These are phyloP conservation scores for Hyles lineata DNA, from an alignment of 2,888 invertebrate species.

Conservation along the genomic window DNA sequence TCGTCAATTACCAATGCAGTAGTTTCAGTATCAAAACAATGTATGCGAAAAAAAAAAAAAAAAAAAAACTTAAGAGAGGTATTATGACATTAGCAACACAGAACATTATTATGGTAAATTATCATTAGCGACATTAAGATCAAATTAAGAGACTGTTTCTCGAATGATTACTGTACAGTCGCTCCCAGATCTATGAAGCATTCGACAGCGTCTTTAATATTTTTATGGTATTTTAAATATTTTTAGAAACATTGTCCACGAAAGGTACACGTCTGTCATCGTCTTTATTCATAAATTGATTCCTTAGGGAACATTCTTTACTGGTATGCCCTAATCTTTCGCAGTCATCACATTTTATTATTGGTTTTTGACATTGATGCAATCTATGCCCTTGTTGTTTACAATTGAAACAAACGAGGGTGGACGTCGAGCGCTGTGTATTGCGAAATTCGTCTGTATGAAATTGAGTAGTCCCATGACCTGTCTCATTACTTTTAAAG, in stretches of 20 bases:
- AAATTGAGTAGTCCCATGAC: background rate
- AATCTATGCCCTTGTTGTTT: constrained; percentile 3
- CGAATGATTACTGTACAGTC: too few species aligned
- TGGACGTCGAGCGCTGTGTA: background rate
- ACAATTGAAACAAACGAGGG: constrained; percentile 3
- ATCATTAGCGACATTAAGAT: background rate
- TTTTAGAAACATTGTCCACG: too few species aligned
- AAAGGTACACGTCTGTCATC: too few species aligned
- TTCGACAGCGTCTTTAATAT: too few species aligned
- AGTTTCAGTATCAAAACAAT: background rate
- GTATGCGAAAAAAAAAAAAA: too few species aligned
- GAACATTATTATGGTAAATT: background rate
- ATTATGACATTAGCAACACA: background rate
- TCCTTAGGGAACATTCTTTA: background rate
- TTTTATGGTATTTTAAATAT: too few species aligned
- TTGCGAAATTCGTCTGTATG: background rate
- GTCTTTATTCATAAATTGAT: background rate
- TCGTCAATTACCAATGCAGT: background rate
- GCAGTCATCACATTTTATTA: background rate
- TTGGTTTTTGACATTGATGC: too few species aligned
- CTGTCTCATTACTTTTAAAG: too few species aligned
- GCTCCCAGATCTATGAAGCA: too few species aligned
- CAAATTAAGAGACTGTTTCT: background rate
- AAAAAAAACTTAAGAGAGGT: background rate
- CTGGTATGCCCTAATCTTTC: background rate